Percentiles rank a stretch among this genome's conserved stretches.
phyloP scores from a whole-genome alignment of 2,797 vertebrate genomes.

The Champsocephalus gunnari region DNA sequence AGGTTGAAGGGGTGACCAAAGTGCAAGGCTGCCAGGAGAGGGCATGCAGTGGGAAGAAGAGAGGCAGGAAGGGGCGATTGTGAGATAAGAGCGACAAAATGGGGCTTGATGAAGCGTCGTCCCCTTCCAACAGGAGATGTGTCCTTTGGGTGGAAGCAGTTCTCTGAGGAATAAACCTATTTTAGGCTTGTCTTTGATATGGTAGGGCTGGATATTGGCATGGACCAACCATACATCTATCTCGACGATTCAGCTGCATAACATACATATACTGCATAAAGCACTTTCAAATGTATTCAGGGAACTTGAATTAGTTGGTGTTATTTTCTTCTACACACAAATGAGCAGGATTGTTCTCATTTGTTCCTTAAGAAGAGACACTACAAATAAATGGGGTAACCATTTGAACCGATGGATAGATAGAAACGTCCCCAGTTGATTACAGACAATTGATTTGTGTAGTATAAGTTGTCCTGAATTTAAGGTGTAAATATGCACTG shows the following conservation, averaged over 20 bases:
- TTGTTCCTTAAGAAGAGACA: too few relatives aligned
- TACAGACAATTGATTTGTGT: too few relatives aligned
- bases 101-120: neutral
- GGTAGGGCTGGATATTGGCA: neutral
- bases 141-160: neutral
- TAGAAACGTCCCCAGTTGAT: too few relatives aligned
- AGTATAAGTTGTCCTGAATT: too few relatives aligned
- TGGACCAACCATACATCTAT: neutral
- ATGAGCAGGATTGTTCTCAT: neutral
- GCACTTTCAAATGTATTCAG: neutral
- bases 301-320: neutral
- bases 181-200: neutral
- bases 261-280: neutral
- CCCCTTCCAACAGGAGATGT: neutral
- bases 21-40: conserved; percentile 19
- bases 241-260: neutral
- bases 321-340: neutral
- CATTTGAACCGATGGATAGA: too few relatives aligned
- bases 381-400: too few relatives aligned
- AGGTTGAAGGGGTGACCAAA: conserved; percentile 30
- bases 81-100: conserved; percentile 19
- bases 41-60: neutral
- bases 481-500: too few relatives aligned
- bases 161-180: neutral
- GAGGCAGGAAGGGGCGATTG: neutral